Evolutionary conservation across 2,888 invertebrate species (phyloP).

Genomic region (Dynastes grantii): DNA sequence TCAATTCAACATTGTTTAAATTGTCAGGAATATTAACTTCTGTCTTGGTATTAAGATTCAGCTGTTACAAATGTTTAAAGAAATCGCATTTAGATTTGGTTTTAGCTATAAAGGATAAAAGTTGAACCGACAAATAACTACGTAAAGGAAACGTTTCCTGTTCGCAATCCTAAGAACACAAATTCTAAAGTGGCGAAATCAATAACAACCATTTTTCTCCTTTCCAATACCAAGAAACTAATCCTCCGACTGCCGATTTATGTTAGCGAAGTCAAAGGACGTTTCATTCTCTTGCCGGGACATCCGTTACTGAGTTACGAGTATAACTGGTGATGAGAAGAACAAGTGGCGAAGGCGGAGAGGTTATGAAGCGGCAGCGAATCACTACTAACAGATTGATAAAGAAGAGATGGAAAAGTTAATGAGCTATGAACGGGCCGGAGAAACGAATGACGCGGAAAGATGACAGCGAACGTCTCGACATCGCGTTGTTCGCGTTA

Average conservation of each 20-base stretch:
- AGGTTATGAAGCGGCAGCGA: constrained; percentile 64
- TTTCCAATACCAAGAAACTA: not conserved
- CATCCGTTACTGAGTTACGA: constrained; percentile 62
- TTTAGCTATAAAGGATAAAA: no score
- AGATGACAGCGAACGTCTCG: constrained; percentile 59
- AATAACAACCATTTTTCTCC: not conserved
- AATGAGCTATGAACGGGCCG: constrained; percentile 69
- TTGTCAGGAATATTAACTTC: no score
- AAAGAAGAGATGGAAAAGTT: constrained; percentile 68
- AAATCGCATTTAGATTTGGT: no score
- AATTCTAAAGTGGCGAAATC: not conserved
- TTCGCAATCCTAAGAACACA: not conserved
- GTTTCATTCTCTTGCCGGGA: constrained; percentile 40
- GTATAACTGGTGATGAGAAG: constrained; percentile 59
- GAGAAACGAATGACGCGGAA: constrained; percentile 67
- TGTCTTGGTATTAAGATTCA: no score
- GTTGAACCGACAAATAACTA: no score
- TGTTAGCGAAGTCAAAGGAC: constrained; percentile 36
- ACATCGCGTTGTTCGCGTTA: constrained; percentile 41
- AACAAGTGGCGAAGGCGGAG: constrained; percentile 32
- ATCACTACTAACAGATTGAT: constrained; percentile 68
- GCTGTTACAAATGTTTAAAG: no score
- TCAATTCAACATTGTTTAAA: no score
- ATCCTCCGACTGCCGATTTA: constrained; percentile 54
- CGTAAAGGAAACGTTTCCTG: no score